Evolutionary conservation across 2,797 vertebrate genomes (phyloP).

Genomic region (Eleutherodactylus coqui): DNA sequence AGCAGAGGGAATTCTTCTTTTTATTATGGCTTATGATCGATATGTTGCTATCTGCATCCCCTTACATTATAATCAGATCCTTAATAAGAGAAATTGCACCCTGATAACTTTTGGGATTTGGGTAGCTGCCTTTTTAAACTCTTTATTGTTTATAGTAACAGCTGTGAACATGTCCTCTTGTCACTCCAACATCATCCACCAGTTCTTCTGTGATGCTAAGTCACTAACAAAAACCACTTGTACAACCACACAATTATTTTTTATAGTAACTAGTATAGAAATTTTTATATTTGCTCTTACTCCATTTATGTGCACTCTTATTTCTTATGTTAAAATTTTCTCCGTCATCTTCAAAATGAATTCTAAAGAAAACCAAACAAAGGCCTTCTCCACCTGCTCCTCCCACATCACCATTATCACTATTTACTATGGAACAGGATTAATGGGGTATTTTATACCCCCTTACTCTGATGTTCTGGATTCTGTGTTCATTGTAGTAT

Average conservation of each 20-base stretch:
- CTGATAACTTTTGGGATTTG: too few species aligned
- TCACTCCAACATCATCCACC: too few species aligned
- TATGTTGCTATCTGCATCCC: too few species aligned
- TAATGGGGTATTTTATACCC: not conserved
- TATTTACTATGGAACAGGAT: not conserved
- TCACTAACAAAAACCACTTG: not conserved
- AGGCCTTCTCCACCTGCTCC: not conserved
- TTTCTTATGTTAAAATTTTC: constrained; percentile 19
- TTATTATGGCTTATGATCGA: too few species aligned
- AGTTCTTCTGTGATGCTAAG: too few species aligned
- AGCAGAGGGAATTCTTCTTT: too few species aligned
- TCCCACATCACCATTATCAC: not conserved
- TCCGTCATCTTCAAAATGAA: constrained; percentile 22
- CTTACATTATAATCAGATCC: too few species aligned
- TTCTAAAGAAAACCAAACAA: not conserved
- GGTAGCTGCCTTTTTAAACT: too few species aligned
- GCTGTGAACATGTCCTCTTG: too few species aligned
- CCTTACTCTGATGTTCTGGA: not conserved
- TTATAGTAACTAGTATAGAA: not conserved
- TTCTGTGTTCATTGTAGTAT: not conserved
- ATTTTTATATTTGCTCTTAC: not conserved
- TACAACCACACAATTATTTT: not conserved
- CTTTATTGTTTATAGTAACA: too few species aligned
- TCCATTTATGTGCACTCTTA: not conserved
- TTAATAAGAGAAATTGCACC: too few species aligned